Base-by-base conservation (phyloP, 2,888 invertebrate species). In the Anthophora plumipes region DNA sequence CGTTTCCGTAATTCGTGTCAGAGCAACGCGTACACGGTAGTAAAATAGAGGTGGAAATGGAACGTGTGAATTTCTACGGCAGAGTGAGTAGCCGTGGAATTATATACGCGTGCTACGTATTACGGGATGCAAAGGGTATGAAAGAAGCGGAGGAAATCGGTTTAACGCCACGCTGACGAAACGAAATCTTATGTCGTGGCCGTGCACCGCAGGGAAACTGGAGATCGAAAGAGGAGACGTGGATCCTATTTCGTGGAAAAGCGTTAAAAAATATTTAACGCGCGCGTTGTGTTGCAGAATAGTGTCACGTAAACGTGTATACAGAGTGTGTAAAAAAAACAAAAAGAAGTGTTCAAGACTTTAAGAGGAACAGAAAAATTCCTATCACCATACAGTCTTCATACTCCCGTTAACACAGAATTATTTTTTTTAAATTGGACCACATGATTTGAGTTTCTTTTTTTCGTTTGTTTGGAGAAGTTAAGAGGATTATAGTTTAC, bases 71-170 rank as follows among this genome's bases (percentile, higher is more conserved):
- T 11, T 31, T 14, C 39, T 5, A n/a, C 54, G 41, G 39, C 31
- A 39, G 31, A 1, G 12, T 3, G 4, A 60, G 41, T 9, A 39
- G 17, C 20, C 25, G n/a, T 8, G 54, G 25, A 31, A 67, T 67
- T n/a, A n/a, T n/a, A n/a, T n/a, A n/a, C 39, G 52, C 1, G 6
- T 0, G 54, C 54, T n/a, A 17, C n/a, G 41, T 11, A 8, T 64
- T 20, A 20, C 11, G 11, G 43, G 25, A 25, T 9, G 64, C 37
- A 0, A 14, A 37, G 37, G 14, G 20, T 8, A 2, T 43, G 4
- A 14, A 7, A 48, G 63, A 63, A 14, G 31, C 46, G n/a, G 22
- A 6, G 14, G 12, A 67, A 67, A 67, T 67, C 67, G 67, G 55
- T 67, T 67, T 55, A 55, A 12, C 67, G 37, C 17, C 14, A 5